Evolutionary conservation across 2,888 invertebrate species (phyloP).

Genomic region (Conistra vaccinii): DNA sequence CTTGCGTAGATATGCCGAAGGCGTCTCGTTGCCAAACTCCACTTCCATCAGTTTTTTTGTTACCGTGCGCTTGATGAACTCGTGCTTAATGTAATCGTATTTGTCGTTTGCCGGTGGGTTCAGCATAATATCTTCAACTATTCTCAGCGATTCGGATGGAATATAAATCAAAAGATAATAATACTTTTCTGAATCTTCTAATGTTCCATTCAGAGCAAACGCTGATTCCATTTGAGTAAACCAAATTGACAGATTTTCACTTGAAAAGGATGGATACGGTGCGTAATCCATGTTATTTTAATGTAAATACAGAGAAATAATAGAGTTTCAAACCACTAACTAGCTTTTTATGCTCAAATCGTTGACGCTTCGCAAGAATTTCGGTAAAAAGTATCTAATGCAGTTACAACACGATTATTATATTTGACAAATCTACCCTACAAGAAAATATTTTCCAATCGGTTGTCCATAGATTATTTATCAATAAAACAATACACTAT

Average conservation of each 20-base stretch:
- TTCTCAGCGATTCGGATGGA: slow-evolving; percentile 26
- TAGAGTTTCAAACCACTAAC: neutral
- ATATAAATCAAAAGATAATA: slow-evolving; percentile 30
- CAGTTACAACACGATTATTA: neutral
- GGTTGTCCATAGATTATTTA: neutral
- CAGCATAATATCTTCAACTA: slow-evolving; percentile 49
- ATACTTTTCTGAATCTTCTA: slow-evolving; percentile 48
- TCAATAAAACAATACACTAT: neutral
- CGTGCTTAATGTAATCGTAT: slow-evolving; percentile 44
- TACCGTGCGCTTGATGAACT: slow-evolving; percentile 54
- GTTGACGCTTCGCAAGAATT: neutral
- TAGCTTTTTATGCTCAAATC: too few relatives aligned
- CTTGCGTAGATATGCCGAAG: slow-evolving; percentile 47
- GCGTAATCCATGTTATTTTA: slow-evolving; percentile 39
- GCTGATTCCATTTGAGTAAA: slow-evolving; percentile 54
- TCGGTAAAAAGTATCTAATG: neutral
- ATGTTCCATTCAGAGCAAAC: slow-evolving; percentile 33
- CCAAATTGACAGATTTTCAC: slow-evolving; percentile 44
- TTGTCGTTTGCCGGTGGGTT: slow-evolving; percentile 27
- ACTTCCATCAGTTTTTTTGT: slow-evolving; percentile 26
- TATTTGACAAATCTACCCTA: slow-evolving; percentile 22
- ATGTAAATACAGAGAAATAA: slow-evolving; percentile 1
- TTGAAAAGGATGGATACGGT: slow-evolving; percentile 40
- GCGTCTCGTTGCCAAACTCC: slow-evolving; percentile 19
- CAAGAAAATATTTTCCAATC: neutral